phyloP scores from a whole-genome alignment of 2,888 invertebrate genomes.

The Tenthredo amoena region DNA sequence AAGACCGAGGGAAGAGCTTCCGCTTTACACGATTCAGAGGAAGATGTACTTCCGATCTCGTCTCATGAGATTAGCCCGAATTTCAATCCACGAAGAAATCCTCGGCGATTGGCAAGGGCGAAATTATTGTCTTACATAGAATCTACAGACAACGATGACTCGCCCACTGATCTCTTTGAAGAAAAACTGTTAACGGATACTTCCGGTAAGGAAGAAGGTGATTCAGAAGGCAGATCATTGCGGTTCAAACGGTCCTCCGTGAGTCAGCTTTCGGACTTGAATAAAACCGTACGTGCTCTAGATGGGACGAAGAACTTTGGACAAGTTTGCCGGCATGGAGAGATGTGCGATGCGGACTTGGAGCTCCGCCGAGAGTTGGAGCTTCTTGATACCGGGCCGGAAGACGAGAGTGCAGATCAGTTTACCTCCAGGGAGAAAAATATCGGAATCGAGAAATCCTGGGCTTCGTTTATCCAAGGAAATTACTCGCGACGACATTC shows the following conservation, averaged over 20 bases:
- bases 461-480: slow-evolving; percentile 8
- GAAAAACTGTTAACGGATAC: slow-evolving; percentile 41
- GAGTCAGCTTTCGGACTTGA: slow-evolving; percentile 33
- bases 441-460: not conserved
- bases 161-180: slow-evolving; percentile 19
- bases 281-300: slow-evolving; percentile 43
- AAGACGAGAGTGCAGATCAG: not conserved
- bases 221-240: slow-evolving; percentile 35
- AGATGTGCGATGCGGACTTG: slow-evolving; percentile 47
- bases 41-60: slow-evolving; percentile 20
- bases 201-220: slow-evolving; percentile 44
- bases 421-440: not conserved
- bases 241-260: slow-evolving; percentile 35
- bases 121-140: slow-evolving; percentile 37
- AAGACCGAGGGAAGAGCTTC: not conserved
- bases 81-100: slow-evolving; percentile 27
- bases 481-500: slow-evolving; percentile 12
- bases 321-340: slow-evolving; percentile 46
- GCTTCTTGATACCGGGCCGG: slow-evolving; percentile 28
- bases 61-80: not conserved
- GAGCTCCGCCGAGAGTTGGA: slow-evolving; percentile 52
- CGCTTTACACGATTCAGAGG: not conserved
- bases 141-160: slow-evolving; percentile 47
- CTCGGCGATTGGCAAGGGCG: slow-evolving; percentile 35
- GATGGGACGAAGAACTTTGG: slow-evolving; percentile 40